A percentile compares a stretch with the other conserved stretches of the same genome.
phyloP scores from a whole-genome alignment of 2,888 invertebrate species.

The Lasioglossum calceatum region DNA sequence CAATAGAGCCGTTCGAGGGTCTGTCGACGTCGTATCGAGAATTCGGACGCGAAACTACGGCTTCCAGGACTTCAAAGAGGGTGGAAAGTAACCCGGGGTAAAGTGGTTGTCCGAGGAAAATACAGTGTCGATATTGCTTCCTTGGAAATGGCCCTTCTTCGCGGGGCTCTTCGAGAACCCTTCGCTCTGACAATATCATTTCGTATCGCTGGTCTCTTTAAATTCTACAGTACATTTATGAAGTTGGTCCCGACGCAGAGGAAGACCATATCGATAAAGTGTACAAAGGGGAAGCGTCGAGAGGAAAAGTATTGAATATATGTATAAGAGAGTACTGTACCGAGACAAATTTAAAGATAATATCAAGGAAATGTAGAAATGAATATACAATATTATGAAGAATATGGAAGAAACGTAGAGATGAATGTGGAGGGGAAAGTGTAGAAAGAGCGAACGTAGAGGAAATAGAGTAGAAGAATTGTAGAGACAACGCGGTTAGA shows the following conservation, averaged over 20 bases:
- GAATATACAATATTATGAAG: too few relatives aligned
- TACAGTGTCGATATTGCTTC: constrained; percentile 29
- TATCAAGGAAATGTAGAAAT: too few relatives aligned
- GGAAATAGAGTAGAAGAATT: not conserved
- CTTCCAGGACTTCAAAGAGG: constrained; percentile 55
- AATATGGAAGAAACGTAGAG: too few relatives aligned
- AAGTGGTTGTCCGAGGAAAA: constrained; percentile 34
- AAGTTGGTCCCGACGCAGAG: not conserved
- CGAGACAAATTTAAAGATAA: too few relatives aligned
- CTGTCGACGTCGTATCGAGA: constrained; percentile 51
- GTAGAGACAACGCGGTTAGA: not conserved
- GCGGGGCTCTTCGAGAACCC: not conserved
- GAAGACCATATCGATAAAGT: not conserved
- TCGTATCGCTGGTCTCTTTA: not conserved
- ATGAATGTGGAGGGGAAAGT: not conserved
- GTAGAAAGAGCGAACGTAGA: not conserved
- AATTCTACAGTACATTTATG: not conserved
- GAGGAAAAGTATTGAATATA: too few relatives aligned
- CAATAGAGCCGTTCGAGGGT: constrained; percentile 44
- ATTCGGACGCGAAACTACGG: constrained; percentile 59
- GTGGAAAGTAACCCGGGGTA: not conserved
- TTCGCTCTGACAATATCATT: not conserved
- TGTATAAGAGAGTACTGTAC: too few relatives aligned
- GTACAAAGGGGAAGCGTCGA: not conserved
- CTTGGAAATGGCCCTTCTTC: not conserved